Base-by-base conservation (phyloP, 2,888 invertebrate species). In the Scelioninae gen. 1 region DNA sequence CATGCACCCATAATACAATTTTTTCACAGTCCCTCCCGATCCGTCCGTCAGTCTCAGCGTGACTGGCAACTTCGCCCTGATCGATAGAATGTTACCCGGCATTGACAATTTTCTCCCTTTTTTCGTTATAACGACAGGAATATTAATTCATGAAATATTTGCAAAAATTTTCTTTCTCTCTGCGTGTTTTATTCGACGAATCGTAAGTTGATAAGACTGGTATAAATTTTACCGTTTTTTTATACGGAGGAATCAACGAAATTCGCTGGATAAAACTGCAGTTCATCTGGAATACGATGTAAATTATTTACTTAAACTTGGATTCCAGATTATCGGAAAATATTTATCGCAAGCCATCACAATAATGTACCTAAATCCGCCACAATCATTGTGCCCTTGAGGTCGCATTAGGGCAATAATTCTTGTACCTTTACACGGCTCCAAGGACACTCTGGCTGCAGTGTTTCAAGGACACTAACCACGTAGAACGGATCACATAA, bases 1-100 rank as follows among this genome's bases (percentile, higher is more conserved):
- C 75, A 69, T 74, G 68, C 75, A 75, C 38, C 63, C 43, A 62
- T 69, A 72, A 80, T 80, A 66, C 45, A 74, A 74, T n/a, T 74
- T 80, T 80, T 69, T 60, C 68, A 55, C 38, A 62, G 63, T 74
- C 66, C 62, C 74, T 65, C 16, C 62, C 62, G 68, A 80, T 68
- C 68, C 49, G 62, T 56, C 49, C 55, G 68, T 63, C 68, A 74
- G 38, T 11, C 6, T 55, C 38, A 32, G 68, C 79, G 23, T 80
- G 79, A 74, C 72, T 79, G 72, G 79, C 79, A 79, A 79, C 43
- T 72, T 40, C 34, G 31, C n/a, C 38, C 71, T 74, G 74, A 68
- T 80, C 74, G 79, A 80, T 80, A 74, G 74, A 66, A 74, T 72
- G 71, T 78, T 71, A 60, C 72, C 38, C 66, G 58, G 53, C 72